Conservation (phyloP, 2,888 invertebrate genomes). For the Gibbula magus region DNA sequence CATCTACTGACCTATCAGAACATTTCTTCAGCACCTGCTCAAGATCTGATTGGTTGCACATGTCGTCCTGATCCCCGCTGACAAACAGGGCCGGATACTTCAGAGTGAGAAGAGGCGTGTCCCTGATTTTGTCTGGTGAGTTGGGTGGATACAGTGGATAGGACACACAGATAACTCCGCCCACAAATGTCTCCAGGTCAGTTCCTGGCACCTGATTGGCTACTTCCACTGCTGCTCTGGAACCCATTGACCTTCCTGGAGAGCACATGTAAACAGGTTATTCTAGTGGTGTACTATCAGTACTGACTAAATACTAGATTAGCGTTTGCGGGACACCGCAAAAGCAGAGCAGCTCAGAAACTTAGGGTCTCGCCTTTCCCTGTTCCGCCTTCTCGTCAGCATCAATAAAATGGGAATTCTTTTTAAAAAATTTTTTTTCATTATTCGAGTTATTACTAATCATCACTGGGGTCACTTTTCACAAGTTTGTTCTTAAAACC, state of each 20-base stretch:
- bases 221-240: conserved; percentile 6
- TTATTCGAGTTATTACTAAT: no score
- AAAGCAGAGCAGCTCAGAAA: no score
- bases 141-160: not conserved
- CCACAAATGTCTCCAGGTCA: not conserved
- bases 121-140: not conserved
- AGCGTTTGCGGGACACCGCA: no score
- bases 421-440: no score
- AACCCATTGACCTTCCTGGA: conserved; percentile 3
- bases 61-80: conserved; percentile 3
- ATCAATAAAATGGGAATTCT: no score
- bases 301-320: not conserved
- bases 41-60: not conserved
- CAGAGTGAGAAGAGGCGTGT: not conserved
- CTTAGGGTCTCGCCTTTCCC: no score
- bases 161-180: not conserved
- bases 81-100: not conserved
- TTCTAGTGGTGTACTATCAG: not conserved
- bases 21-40: not conserved
- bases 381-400: no score
- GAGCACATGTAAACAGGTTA: no score
- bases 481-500: no score
- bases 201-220: not conserved
- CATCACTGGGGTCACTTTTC: no score
- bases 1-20: not conserved